A percentile compares a stretch with the other conserved stretches of the same genome.
Evolutionary conservation across 2,888 invertebrate species (phyloP).

Genomic region (Nesidiocoris tenuis): DNA sequence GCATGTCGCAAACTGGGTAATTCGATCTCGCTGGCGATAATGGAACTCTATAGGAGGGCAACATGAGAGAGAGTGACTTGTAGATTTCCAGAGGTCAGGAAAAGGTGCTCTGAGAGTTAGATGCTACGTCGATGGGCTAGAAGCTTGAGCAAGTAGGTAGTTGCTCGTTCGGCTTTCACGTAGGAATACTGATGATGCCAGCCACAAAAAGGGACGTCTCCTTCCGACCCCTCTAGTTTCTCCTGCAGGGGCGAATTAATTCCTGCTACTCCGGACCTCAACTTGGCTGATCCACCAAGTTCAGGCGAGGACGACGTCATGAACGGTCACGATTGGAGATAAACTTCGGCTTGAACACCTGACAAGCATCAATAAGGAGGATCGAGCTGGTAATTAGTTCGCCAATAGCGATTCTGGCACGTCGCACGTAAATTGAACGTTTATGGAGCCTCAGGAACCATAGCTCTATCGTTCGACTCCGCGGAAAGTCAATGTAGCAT

Average conservation of each 20-base stretch:
- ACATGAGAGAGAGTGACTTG: too few species aligned
- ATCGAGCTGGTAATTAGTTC: not conserved
- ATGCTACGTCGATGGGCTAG: not conserved
- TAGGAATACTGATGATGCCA: constrained; percentile 35
- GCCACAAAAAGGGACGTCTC: too few species aligned
- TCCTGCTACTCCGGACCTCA: not conserved
- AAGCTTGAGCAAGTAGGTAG: not conserved
- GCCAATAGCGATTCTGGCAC: too few species aligned
- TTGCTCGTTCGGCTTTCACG: constrained; percentile 16
- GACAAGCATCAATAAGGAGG: not conserved
- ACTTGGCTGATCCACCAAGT: not conserved
- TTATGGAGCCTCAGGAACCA: too few species aligned
- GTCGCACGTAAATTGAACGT: too few species aligned
- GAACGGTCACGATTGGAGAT: not conserved
- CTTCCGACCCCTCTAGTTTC: too few species aligned
- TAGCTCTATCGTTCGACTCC: too few species aligned
- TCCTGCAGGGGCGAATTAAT: too few species aligned
- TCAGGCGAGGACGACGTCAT: not conserved
- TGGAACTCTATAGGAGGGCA: too few species aligned
- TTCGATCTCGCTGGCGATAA: constrained; percentile 34
- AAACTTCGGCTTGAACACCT: not conserved
- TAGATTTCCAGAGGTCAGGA: constrained; percentile 29
- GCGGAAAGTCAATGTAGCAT: too few species aligned
- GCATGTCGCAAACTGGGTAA: constrained; percentile 31
- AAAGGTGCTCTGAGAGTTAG: not conserved